phyloP scores from a whole-genome alignment of 2,113 vertebrate species.

The Andinoacara biseriatus region DNA sequence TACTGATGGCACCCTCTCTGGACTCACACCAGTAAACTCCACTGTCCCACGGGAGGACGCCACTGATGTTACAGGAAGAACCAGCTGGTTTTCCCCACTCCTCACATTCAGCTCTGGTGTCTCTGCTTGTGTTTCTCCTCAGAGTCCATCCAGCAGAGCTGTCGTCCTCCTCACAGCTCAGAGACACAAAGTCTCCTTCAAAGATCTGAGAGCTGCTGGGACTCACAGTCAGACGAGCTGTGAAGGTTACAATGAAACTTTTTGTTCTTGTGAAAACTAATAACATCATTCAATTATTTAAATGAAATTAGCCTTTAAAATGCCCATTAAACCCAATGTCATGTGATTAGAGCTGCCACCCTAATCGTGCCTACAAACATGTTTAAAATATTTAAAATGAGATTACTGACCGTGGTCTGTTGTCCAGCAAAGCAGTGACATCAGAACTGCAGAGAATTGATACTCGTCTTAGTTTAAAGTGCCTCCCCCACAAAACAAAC shows the following conservation, averaged over 20 bases:
- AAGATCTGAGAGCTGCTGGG: rapidly evolving
- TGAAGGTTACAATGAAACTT: neutral
- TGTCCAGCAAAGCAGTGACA: rapidly evolving
- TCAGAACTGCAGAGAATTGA: neutral
- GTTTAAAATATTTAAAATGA: neutral
- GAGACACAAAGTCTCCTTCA: rapidly evolving
- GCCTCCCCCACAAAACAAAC: no score
- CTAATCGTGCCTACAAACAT: neutral
- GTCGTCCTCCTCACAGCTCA: neutral
- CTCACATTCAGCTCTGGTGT: no score
- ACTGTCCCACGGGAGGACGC: no score
- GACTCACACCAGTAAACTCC: no score
- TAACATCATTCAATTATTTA: rapidly evolving
- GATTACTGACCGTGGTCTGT: neutral
- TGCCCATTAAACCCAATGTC: rapidly evolving
- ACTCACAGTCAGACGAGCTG: neutral
- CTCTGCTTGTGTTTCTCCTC: neutral
- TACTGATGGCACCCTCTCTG: no score
- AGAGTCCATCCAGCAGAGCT: neutral
- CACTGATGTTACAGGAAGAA: no score
- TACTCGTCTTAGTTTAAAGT: neutral
- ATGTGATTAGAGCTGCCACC: rapidly evolving
- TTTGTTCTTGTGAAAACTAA: neutral
- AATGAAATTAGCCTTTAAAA: no score
- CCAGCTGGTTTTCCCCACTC: no score